Base-by-base conservation (phyloP, 2,888 invertebrate species). In the Drosophila atripex region DNA sequence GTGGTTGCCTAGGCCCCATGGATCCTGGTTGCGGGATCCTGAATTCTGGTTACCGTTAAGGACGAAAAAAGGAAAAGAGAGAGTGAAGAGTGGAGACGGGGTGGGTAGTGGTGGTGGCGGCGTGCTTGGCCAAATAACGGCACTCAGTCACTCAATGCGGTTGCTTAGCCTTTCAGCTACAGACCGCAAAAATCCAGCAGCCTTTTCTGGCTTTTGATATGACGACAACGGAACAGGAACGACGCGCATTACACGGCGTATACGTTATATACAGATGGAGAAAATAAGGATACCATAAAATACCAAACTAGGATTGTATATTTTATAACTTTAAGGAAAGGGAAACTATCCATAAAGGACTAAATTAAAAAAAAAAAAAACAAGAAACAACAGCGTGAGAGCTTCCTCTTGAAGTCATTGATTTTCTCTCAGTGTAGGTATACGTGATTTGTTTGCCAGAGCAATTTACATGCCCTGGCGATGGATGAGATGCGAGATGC, bases 371-470 rank as follows among this genome's bases (percentile, higher is more conserved):
- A n/a, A n/a, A n/a, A n/a, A n/a, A n/a, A n/a, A n/a, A n/a, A n/a
- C n/a, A n/a, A n/a, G n/a, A n/a, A n/a, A n/a, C n/a, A n/a, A n/a
- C n/a, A n/a, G n/a, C n/a, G n/a, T n/a, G 5, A n/a, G 4, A 5
- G 6, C n/a, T 12, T 32, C 12, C 5, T 6, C 4, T 12, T 12
- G 1, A 12, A 32, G n/a, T 7, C 35, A n/a, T 1, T 35, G 2
- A 35, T n/a, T 57, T 60, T 47, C 47, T 8, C 1, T 0, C 23
- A 59, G 72, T 58, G 80, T 59, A 63, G 50, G 73, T 57, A 73
- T 80, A 80, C 80, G 80, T 80, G 80, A 83, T 83, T 83, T 82
- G 85, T 85, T 82, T 83, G 79, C 85, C 72, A 64, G 77, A 79
- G 76, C 76, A 83, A 86, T 86, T 86, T 86, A 83, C 84, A 80